phyloP scores from a whole-genome alignment of 2,113 vertebrate species.

The Tachysurus vachellii region DNA sequence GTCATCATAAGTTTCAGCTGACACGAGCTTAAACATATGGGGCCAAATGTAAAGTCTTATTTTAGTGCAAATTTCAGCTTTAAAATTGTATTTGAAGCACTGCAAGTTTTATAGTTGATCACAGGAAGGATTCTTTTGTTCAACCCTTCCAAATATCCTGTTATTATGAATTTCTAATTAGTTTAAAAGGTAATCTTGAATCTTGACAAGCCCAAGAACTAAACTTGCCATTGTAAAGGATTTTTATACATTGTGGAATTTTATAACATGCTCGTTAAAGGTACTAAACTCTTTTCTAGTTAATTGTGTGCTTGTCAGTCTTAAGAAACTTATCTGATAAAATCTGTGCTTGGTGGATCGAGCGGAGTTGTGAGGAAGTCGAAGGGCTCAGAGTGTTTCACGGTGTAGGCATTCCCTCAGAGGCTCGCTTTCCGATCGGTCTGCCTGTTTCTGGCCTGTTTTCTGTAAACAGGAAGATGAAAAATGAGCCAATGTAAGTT shows the following conservation, averaged over 20 bases:
- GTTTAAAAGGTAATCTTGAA: background rate
- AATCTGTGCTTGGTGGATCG: background rate
- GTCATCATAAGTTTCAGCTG: background rate
- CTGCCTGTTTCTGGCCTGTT: conserved; percentile 43
- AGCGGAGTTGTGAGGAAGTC: background rate
- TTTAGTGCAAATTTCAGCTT: background rate
- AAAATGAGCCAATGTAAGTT: conserved; percentile 43
- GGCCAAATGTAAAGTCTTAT: background rate
- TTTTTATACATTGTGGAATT: background rate
- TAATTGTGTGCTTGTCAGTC: background rate
- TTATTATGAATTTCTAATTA: background rate
- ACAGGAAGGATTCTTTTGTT: background rate
- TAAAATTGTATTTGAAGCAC: background rate
- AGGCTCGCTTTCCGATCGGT: conserved; percentile 6
- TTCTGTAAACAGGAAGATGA: conserved; percentile 49
- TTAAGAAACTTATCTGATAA: background rate
- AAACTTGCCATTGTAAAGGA: background rate
- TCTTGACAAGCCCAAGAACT: background rate
- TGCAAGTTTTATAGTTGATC: background rate
- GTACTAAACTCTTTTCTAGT: background rate
- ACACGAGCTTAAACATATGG: background rate
- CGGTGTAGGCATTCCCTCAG: conserved; percentile 27
- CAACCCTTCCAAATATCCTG: background rate
- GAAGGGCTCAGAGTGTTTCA: background rate
- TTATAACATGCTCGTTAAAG: background rate